These are phyloP conservation scores for Phyllotreta striolata DNA, from an alignment of 2,888 invertebrate genomes.

Conservation along the genomic window DNA sequence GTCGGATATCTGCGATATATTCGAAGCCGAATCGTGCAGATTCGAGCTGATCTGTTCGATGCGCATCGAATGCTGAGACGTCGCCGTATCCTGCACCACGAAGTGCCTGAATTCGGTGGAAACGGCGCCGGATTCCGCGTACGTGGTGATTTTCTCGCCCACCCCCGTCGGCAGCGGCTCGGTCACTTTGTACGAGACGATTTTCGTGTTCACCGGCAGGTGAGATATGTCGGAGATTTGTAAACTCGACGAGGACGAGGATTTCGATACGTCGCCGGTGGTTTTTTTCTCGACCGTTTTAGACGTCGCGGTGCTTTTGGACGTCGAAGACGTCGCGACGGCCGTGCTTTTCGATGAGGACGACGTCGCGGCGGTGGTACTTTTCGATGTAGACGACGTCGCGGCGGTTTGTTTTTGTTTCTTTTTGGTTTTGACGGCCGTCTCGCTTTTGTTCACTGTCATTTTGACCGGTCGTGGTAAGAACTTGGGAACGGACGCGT, in stretches of 20 bases:
- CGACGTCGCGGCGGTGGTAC: conserved; percentile 42
- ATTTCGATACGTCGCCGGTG: conserved; percentile 52
- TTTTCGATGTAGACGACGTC: conserved; percentile 43
- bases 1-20: conserved; percentile 55
- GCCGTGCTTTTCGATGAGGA: conserved; percentile 42
- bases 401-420: conserved; percentile 35
- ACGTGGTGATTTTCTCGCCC: conserved; percentile 59
- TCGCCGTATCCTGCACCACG: conserved; percentile 51
- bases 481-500: conserved; percentile 38
- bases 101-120: conserved; percentile 59
- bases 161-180: conserved; percentile 57
- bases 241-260: conserved; percentile 58
- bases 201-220: conserved; percentile 54
- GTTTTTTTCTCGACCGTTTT: conserved; percentile 45
- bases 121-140: conserved; percentile 54
- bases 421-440: conserved; percentile 51
- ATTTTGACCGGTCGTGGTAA: conserved; percentile 42
- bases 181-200: conserved; percentile 57
- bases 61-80: conserved; percentile 48
- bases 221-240: conserved; percentile 60
- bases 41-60: conserved; percentile 58
- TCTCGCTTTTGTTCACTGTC: conserved; percentile 56
- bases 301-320: conserved; percentile 47
- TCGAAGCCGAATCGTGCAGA: conserved; percentile 55
- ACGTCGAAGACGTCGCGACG: conserved; percentile 38